Percentiles rank a stretch among this genome's conserved stretches.
phyloP scores from a whole-genome alignment of 2,797 vertebrate species.

The Lutjanus campechanus region DNA sequence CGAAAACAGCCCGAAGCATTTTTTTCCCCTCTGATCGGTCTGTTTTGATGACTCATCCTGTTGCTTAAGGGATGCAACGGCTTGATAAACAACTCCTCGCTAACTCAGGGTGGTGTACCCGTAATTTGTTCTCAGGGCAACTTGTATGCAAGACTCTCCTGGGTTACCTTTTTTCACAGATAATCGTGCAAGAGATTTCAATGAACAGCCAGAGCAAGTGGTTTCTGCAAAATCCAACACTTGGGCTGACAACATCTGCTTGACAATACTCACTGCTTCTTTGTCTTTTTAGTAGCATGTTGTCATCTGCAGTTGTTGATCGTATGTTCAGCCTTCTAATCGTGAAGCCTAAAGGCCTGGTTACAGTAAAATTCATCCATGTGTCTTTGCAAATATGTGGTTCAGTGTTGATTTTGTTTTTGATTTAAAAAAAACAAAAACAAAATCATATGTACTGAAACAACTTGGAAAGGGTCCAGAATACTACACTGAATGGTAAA shows the following conservation, averaged over 20 bases:
- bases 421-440: no score
- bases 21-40: slow-evolving; percentile 29
- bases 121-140: slow-evolving; percentile 44
- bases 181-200: slow-evolving; percentile 36
- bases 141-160: slow-evolving; percentile 31
- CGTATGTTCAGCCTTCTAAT: neutral
- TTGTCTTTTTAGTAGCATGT: slow-evolving; percentile 11
- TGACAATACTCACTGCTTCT: neutral
- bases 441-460: no score
- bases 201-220: slow-evolving; percentile 4
- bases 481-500: no score
- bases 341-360: neutral
- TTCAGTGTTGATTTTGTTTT: no score
- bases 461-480: no score
- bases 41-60: slow-evolving; percentile 73
- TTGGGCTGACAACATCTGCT: slow-evolving; percentile 17
- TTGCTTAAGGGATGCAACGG: slow-evolving; percentile 30
- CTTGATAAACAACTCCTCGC: slow-evolving; percentile 51
- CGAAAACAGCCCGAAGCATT: slow-evolving; percentile 50
- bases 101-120: slow-evolving; percentile 28
- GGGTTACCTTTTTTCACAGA: slow-evolving; percentile 24
- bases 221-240: slow-evolving; percentile 36
- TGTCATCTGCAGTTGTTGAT: neutral
- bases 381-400: no score
- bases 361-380: neutral